Evolutionary conservation across 2,113 vertebrate genomes (phyloP).

Genomic region (Pterocles orientalis): DNA sequence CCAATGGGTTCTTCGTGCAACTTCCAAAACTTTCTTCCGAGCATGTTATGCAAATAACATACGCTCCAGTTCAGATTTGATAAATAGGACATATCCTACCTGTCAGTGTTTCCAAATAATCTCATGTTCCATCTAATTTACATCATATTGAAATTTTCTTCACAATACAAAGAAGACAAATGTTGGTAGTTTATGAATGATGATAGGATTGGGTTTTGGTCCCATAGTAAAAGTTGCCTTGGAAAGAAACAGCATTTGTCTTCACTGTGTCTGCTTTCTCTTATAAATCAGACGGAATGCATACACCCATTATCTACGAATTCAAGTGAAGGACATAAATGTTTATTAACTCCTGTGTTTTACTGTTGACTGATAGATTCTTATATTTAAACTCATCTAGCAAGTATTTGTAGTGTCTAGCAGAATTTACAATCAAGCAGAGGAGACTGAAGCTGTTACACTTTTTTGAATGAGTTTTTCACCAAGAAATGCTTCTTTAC

Average conservation of each 20-base stretch:
- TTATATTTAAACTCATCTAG: not conserved
- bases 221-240: not conserved
- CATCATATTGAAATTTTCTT: not conserved
- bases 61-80: not conserved
- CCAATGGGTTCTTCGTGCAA: not conserved
- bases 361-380: not conserved
- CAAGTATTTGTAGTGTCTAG: not conserved
- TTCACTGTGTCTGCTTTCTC: not conserved
- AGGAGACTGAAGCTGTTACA: not conserved
- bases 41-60: not conserved
- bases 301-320: not conserved
- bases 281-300: conserved; percentile 14
- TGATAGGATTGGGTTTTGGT: not conserved
- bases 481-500: not conserved
- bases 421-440: not conserved
- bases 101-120: not conserved
- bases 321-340: not conserved
- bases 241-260: not conserved
- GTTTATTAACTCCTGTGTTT: not conserved
- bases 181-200: not conserved
- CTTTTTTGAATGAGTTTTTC: not conserved
- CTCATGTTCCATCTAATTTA: not conserved
- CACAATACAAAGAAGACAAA: not conserved
- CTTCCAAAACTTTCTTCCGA: not conserved
- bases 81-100: not conserved